Evolutionary conservation across 2,888 invertebrate genomes (phyloP).

Genomic region (Oxytorus armatus): DNA sequence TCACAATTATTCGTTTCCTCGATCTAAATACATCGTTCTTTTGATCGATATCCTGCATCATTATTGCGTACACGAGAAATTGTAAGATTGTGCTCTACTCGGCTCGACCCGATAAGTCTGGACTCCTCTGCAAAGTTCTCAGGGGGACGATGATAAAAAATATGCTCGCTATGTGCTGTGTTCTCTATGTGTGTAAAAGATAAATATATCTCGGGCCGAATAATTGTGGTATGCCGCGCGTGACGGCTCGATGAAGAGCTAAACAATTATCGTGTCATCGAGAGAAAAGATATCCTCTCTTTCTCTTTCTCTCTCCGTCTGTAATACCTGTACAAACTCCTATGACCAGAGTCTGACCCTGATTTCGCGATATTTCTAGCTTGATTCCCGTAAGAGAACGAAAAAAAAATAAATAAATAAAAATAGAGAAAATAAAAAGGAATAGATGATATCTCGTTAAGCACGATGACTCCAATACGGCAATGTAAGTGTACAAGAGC

Average conservation of each 20-base stretch:
- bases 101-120: slow-evolving; percentile 14
- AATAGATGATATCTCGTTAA: slow-evolving; percentile 57
- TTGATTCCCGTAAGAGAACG: slow-evolving; percentile 25
- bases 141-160: too few species aligned
- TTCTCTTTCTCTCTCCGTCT: too few species aligned
- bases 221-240: slow-evolving; percentile 45
- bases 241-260: slow-evolving; percentile 57
- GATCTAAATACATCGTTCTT: background rate
- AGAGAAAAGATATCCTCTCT: slow-evolving; percentile 21
- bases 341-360: slow-evolving; percentile 57
- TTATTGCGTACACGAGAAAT: slow-evolving; percentile 18
- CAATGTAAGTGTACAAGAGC: slow-evolving; percentile 26
- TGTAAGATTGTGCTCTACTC: slow-evolving; percentile 7
- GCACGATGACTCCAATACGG: slow-evolving; percentile 50
- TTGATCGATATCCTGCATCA: background rate
- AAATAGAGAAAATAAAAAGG: slow-evolving; percentile 11
- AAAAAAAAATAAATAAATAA: slow-evolving; percentile 15
- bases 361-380: slow-evolving; percentile 60
- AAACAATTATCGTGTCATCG: slow-evolving; percentile 60
- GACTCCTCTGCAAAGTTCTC: too few species aligned
- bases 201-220: slow-evolving; percentile 8
- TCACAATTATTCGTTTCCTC: too few species aligned
- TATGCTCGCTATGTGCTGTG: slow-evolving; percentile 43
- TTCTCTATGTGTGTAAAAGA: slow-evolving; percentile 10
- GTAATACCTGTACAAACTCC: slow-evolving; percentile 36